phyloP scores from a whole-genome alignment of 2,888 invertebrate genomes.

The Mimumesa dahlbomi region DNA sequence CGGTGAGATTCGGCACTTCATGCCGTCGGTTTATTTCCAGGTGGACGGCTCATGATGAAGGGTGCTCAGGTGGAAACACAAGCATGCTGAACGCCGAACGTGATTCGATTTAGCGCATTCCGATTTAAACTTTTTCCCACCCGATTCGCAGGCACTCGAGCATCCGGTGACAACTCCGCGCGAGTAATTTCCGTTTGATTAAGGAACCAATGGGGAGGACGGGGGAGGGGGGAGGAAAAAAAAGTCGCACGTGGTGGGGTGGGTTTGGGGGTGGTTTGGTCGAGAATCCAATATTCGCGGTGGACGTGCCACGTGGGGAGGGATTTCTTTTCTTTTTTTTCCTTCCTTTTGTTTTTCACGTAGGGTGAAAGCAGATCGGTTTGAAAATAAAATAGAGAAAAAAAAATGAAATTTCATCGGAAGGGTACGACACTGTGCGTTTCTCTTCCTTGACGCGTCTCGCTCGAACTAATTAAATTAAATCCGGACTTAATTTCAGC shows the following conservation, averaged over 20 bases:
- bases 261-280: constrained; percentile 13
- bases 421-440: neutral
- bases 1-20: constrained; percentile 19
- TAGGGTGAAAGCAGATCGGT: constrained; percentile 3
- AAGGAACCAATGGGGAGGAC: constrained; percentile 51
- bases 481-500: constrained; percentile 71
- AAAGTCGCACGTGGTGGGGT: constrained; percentile 24
- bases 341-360: constrained; percentile 13
- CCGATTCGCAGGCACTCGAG: constrained; percentile 34
- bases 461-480: constrained; percentile 71
- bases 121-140: constrained; percentile 76
- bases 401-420: neutral
- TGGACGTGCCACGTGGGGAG: constrained; percentile 58
- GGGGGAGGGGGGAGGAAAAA: constrained; percentile 21
- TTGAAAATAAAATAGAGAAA: constrained; percentile 24
- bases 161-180: constrained; percentile 72
- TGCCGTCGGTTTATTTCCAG: constrained; percentile 37
- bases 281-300: constrained; percentile 69
- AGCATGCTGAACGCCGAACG: constrained; percentile 62
- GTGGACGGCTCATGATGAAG: constrained; percentile 50
- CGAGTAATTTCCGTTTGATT: constrained; percentile 76
- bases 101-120: constrained; percentile 79
- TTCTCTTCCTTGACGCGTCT: constrained; percentile 5
- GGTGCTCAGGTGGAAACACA: constrained; percentile 54
- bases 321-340: too few species aligned